Evolutionary conservation across 2,113 vertebrate species (phyloP).

Genomic region (Campylomormyrus numenius): DNA sequence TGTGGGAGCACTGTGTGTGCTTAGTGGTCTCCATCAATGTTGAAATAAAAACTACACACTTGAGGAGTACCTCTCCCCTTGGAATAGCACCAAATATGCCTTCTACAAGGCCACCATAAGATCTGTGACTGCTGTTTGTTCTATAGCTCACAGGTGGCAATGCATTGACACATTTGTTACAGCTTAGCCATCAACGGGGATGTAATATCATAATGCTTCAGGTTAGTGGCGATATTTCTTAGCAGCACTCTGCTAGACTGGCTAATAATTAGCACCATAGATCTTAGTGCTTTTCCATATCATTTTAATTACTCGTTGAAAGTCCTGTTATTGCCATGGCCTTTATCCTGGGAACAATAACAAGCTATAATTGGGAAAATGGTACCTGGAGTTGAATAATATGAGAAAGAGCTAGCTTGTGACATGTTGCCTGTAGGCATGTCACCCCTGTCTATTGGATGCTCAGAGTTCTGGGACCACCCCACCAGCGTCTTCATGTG

Average conservation of each 20-base stretch:
- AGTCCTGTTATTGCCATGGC: background rate
- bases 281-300: background rate
- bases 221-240: background rate
- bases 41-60: background rate
- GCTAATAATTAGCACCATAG: background rate
- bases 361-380: background rate
- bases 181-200: background rate
- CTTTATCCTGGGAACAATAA: background rate
- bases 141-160: background rate
- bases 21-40: background rate
- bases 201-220: background rate
- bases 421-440: slow-evolving; percentile 33
- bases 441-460: slow-evolving; percentile 45
- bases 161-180: background rate
- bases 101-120: background rate
- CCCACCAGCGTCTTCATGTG: background rate
- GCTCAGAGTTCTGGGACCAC: background rate
- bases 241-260: background rate
- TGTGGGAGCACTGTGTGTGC: background rate
- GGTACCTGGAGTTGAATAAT: background rate
- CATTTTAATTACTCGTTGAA: background rate
- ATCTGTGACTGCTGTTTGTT: background rate
- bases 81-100: background rate
- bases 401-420: background rate
- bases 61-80: background rate